Evolutionary conservation across 2,113 vertebrate species (phyloP).

Genomic region (Petaurus breviceps): DNA sequence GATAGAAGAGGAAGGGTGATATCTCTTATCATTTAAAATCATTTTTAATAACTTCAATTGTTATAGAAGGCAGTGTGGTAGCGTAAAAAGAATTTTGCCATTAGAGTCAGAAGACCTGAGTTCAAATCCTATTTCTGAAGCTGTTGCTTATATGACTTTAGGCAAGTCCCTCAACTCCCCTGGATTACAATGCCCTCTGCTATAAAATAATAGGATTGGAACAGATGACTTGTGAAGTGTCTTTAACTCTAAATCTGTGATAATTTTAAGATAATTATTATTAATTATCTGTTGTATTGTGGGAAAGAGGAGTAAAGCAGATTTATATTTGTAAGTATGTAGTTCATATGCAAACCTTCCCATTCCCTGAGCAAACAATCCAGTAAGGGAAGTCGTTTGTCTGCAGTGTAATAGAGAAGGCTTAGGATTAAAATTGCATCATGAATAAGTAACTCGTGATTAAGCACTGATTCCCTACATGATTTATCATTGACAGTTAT

Average conservation of each 20-base stretch:
- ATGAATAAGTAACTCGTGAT: neutral
- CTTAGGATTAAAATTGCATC: neutral
- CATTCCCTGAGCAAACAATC: neutral
- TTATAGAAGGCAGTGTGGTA: neutral
- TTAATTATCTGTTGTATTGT: neutral
- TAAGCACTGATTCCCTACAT: neutral
- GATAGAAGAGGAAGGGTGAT: neutral
- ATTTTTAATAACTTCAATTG: neutral
- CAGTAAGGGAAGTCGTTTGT: neutral
- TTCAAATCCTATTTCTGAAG: neutral
- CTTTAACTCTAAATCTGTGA: neutral
- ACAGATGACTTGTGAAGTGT: neutral
- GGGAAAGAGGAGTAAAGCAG: neutral
- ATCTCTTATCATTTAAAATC: neutral
- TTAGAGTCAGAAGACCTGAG: neutral
- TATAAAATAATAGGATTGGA: neutral
- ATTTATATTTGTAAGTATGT: neutral
- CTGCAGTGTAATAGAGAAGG: neutral
- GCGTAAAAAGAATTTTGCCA: neutral
- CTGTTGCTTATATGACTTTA: neutral
- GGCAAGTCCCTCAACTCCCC: neutral
- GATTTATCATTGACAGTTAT: neutral
- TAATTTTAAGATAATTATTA: neutral
- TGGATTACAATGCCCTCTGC: neutral
- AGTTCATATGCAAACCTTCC: neutral